Conservation (phyloP, 1,140 invertebrate genomes). For the Akabosia matsudoensis region DNA sequence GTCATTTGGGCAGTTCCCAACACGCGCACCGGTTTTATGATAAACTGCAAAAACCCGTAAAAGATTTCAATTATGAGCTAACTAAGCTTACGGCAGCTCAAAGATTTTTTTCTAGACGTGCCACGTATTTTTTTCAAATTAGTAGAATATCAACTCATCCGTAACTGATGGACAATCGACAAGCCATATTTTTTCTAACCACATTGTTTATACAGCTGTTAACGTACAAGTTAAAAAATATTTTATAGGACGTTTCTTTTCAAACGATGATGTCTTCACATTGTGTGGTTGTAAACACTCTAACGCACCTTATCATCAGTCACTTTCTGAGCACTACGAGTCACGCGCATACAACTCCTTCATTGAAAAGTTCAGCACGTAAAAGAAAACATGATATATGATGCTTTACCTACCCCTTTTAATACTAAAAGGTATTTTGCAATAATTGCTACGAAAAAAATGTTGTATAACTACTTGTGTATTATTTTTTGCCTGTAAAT, state of each 20-base stretch:
- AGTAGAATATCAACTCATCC: neutral
- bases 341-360: neutral
- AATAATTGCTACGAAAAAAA: neutral
- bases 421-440: neutral
- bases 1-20: too few species aligned
- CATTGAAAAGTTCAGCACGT: neutral
- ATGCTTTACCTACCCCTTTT: neutral
- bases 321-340: neutral
- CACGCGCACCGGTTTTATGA: too few species aligned
- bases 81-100: neutral
- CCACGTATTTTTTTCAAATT: neutral
- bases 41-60: too few species aligned
- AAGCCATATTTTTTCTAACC: neutral
- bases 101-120: neutral
- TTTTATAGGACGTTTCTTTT: too few species aligned
- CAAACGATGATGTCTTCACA: too few species aligned
- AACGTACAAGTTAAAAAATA: too few species aligned
- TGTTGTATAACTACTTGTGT: neutral
- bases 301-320: neutral
- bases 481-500: neutral
- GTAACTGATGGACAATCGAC: neutral
- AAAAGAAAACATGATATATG: neutral
- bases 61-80: neutral
- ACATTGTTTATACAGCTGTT: neutral
- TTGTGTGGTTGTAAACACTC: neutral